Percentiles rank a stretch among this genome's conserved stretches.
phyloP scores from a whole-genome alignment of 1,140 invertebrate species.

The Drosophila littoralis region DNA sequence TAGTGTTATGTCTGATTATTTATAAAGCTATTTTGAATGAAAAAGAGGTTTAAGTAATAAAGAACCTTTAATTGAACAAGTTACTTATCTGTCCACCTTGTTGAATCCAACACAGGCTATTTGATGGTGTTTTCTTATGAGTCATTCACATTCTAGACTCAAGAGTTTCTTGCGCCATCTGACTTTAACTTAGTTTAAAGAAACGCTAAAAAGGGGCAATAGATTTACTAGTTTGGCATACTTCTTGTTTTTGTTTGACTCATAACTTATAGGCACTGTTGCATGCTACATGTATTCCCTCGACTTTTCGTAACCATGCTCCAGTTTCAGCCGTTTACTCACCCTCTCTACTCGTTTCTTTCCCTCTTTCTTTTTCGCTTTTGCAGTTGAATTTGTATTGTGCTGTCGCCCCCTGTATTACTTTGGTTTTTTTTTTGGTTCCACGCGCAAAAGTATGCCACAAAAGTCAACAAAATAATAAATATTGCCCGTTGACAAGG shows the following conservation, averaged over 20 bases:
- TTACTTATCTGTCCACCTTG: too few relatives aligned
- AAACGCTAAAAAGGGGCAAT: not conserved
- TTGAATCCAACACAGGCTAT: too few relatives aligned
- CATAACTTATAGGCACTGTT: constrained; percentile 14
- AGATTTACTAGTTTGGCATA: not conserved
- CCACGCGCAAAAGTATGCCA: constrained; percentile 25
- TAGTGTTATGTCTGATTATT: not conserved
- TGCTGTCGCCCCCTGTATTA: not conserved
- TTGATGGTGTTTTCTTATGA: too few relatives aligned
- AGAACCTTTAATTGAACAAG: too few relatives aligned
- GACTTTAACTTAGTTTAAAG: not conserved
- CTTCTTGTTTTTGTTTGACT: not conserved
- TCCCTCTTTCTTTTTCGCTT: not conserved
- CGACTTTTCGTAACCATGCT: not conserved
- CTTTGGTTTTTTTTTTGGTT: constrained; percentile 1
- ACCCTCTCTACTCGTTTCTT: too few relatives aligned
- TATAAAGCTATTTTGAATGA: not conserved
- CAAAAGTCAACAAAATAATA: constrained; percentile 1
- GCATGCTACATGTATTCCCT: not conserved
- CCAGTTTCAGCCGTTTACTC: not conserved
- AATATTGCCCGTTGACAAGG: not conserved
- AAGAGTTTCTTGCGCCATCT: not conserved
- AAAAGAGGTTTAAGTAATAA: not conserved
- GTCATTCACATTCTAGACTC: not conserved
- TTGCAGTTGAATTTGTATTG: constrained; percentile 23